Percentiles rank a stretch among this genome's conserved stretches.
Conservation (phyloP, 2,113 vertebrate species). For the Mola mola region DNA sequence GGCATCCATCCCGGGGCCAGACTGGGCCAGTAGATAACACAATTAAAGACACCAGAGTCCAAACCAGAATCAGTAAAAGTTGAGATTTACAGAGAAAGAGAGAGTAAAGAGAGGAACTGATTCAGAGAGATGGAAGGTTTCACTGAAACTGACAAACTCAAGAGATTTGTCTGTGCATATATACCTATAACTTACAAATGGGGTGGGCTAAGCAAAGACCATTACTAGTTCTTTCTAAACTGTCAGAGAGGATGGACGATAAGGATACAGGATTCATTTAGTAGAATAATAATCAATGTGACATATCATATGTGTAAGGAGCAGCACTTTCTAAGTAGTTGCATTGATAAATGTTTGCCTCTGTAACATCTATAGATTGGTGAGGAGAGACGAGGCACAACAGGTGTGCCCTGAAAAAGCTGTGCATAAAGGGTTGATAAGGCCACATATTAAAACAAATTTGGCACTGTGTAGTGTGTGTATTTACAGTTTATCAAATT, state of each 20-base stretch:
- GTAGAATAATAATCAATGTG: too few species aligned
- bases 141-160: background rate
- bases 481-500: too few species aligned
- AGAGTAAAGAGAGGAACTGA: background rate
- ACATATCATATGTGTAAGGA: too few species aligned
- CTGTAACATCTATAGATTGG: too few species aligned
- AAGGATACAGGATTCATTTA: too few species aligned
- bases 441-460: too few species aligned
- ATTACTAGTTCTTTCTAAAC: background rate
- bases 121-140: slow-evolving; percentile 2
- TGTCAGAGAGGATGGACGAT: background rate
- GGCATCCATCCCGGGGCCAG: slow-evolving; percentile 72
- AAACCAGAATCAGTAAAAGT: slow-evolving; percentile 71
- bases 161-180: background rate
- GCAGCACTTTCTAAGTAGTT: background rate
- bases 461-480: too few species aligned
- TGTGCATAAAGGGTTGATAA: too few species aligned
- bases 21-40: slow-evolving; percentile 77
- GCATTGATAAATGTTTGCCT: too few species aligned
- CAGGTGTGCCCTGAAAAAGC: too few species aligned
- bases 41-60: slow-evolving; percentile 70
- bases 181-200: background rate
- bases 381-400: too few species aligned
- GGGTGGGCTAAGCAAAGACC: too few species aligned
- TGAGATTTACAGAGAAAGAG: slow-evolving; percentile 50